Base-by-base conservation (phyloP, 2,888 invertebrate genomes). In the Campopleginae sp. region DNA sequence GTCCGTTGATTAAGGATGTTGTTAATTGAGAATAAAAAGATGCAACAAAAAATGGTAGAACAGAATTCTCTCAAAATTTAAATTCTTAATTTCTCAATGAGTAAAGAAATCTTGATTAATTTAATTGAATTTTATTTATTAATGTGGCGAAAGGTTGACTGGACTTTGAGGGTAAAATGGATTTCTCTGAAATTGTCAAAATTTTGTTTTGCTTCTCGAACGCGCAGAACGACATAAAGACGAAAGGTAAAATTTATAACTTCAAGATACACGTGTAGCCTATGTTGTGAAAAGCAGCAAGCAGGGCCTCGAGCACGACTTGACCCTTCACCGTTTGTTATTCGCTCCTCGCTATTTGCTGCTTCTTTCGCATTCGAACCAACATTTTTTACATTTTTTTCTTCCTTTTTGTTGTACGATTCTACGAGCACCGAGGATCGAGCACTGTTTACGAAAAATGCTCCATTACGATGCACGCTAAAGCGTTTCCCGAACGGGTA, bases 301-400 rank as follows among this genome's bases (percentile, higher is more conserved):
- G 75, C 44, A 66, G 66, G 33, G 76, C 63, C 77, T 77, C 82
- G 72, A 46, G 82, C 80, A 77, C 80, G 71, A 82, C 66, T 85
- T 77, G 85, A 85, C 82, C 82, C 82, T 80, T 80, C 66, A 74
- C 85, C 85, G 70, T 85, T 86, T 82, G 82, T 70, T 83, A 86
- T 85, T 80, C 82, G 74, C 54, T 82, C 74, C 85, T 85, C 85
- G 80, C 80, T 84, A 81, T 80, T 78, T 42, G 68, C 54, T 58
- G 19, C 80, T 61, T 86, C 61, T 58, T n/a, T 75, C 63, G n/a
- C n/a, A 2, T 65, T 6, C 31, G 4, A 17, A 44, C 23, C 7
- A 38, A 31, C 46, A 14, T 12, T 12, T 61, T 33, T 58, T 38
- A n/a, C 46, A 0, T 51, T 8, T 44, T 74, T 46, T 23, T 38